A percentile compares a stretch with the other conserved stretches of the same genome.
Evolutionary conservation across 2,113 vertebrate species (phyloP).

Genomic region (Brienomyrus brachyistius): DNA sequence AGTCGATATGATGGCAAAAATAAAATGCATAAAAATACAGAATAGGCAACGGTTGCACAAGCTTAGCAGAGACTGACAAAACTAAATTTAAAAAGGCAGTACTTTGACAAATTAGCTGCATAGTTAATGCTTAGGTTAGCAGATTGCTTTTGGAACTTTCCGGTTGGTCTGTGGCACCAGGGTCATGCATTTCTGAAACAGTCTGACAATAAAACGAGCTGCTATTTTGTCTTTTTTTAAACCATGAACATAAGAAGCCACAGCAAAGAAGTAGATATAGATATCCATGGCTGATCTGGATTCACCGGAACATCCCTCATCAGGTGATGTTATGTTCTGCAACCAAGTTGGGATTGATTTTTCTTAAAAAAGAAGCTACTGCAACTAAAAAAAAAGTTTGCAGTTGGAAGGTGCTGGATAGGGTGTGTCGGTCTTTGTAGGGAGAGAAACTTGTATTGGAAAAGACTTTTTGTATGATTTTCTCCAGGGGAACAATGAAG

Average conservation of each 20-base stretch:
- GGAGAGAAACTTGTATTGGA: not conserved
- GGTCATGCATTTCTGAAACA: not conserved
- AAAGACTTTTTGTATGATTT: not conserved
- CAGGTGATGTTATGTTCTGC: not conserved
- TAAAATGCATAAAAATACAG: not conserved
- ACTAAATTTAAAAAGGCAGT: not conserved
- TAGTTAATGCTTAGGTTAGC: not conserved
- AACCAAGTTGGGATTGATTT: not conserved
- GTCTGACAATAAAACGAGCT: not conserved
- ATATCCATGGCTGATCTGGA: not conserved
- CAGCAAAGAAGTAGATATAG: not conserved
- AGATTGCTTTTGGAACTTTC: not conserved
- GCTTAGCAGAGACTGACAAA: not conserved
- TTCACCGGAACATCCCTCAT: not conserved
- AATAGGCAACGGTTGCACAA: not conserved
- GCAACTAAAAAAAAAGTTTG: not conserved
- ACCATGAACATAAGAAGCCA: not conserved
- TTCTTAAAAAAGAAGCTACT: not conserved
- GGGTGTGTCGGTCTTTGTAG: not conserved
- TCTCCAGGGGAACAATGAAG: not conserved
- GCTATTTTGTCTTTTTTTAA: not conserved
- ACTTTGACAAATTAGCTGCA: too few species aligned
- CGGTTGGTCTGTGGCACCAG: not conserved
- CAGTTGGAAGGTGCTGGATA: not conserved
- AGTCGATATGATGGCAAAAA: not conserved